Conservation (phyloP, 2,797 vertebrate species). For the Phataginus tricuspis region DNA sequence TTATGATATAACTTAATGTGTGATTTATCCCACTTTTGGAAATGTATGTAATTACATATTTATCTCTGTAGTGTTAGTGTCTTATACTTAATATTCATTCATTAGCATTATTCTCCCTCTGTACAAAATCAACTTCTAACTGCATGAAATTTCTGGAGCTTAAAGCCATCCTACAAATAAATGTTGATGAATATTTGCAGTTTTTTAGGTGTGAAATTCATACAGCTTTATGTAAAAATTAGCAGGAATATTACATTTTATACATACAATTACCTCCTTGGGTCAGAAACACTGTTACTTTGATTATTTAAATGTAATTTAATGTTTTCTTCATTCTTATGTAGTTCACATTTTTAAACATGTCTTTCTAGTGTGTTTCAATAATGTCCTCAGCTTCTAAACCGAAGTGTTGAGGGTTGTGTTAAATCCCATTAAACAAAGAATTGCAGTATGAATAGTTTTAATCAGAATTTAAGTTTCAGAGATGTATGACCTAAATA, state of each 20-base stretch:
- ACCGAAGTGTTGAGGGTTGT: conserved; percentile 23
- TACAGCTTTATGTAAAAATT: conserved; percentile 74
- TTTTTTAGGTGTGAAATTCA: conserved; percentile 78
- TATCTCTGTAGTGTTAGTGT: conserved; percentile 67
- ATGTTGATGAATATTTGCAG: conserved; percentile 73
- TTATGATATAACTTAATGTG: conserved; percentile 74
- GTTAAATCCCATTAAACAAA: conserved; percentile 51
- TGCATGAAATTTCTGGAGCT: conserved; percentile 73
- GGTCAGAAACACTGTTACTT: conserved; percentile 50
- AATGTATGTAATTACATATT: conserved; percentile 73
- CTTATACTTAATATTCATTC: conserved; percentile 72
- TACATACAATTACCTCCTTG: conserved; percentile 57
- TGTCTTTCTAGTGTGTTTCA: neutral
- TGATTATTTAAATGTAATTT: conserved; percentile 62
- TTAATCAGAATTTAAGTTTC: conserved; percentile 50
- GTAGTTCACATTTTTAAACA: conserved; percentile 51
- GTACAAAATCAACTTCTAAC: conserved; percentile 62
- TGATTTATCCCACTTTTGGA: conserved; percentile 74
- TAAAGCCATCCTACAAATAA: conserved; percentile 73
- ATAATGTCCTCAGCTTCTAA: neutral
- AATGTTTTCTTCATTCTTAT: conserved; percentile 60
- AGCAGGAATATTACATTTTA: conserved; percentile 63
- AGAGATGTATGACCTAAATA: conserved; percentile 26
- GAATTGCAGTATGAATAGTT: conserved; percentile 24
- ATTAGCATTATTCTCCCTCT: conserved; percentile 67